A percentile compares a stretch with the other conserved stretches of the same genome.
phyloP scores from a whole-genome alignment of 2,888 invertebrate species.

The Conomelus anceps region DNA sequence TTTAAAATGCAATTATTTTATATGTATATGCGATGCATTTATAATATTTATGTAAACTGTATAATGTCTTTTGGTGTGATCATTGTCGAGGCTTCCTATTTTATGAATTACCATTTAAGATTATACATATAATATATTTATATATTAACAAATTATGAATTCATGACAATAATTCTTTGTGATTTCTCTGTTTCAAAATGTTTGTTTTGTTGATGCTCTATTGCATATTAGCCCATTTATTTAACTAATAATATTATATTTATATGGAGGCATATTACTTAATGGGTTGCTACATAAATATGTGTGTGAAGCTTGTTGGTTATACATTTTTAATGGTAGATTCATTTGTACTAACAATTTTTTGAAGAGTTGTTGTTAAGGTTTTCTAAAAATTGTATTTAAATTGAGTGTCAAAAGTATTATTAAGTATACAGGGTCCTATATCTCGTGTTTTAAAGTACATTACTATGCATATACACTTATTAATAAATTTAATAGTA shows the following conservation, averaged over 20 bases:
- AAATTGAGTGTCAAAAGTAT: not conserved
- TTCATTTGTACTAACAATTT: not conserved
- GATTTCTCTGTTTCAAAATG: not conserved
- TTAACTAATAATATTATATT: not conserved
- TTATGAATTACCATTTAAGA: not conserved
- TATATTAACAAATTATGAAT: not conserved
- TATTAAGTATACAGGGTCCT: not conserved
- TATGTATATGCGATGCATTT: not conserved
- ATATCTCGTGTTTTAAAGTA: not conserved
- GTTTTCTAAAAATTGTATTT: not conserved
- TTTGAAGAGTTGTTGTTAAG: not conserved
- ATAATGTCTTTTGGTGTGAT: not conserved
- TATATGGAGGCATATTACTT: not conserved
- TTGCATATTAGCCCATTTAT: not conserved
- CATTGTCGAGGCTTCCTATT: not conserved
- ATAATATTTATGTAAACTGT: not conserved
- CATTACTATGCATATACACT: not conserved
- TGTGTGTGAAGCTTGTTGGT: not conserved
- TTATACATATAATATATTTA: too few species aligned
- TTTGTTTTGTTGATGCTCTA: not conserved
- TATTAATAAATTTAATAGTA: not conserved
- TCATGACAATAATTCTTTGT: not conserved
- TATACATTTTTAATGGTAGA: not conserved
- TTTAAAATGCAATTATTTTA: not conserved
- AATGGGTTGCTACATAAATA: not conserved